Percentiles rank a stretch among this genome's conserved stretches.
Conservation (phyloP, 2,113 vertebrate genomes). For the Tachysurus fulvidraco region DNA sequence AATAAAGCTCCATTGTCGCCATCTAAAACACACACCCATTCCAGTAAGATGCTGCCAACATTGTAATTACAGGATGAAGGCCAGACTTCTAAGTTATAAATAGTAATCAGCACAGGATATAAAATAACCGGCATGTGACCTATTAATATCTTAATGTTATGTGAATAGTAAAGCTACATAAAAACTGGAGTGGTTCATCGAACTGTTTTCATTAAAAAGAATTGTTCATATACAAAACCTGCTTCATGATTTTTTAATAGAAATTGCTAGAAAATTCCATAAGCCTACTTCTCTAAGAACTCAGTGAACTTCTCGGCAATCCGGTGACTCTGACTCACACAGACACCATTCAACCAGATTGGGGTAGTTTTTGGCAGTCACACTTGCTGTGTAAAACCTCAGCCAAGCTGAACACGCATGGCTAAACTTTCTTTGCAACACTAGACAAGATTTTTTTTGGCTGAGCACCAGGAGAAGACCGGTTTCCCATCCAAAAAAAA, state of each 20-base stretch:
- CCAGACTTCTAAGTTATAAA: neutral
- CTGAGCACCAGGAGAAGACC: neutral
- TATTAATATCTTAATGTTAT: neutral
- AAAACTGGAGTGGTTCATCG: neutral
- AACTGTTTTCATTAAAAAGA: neutral
- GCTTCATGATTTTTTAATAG: neutral
- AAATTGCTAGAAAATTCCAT: neutral
- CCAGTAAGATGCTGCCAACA: neutral
- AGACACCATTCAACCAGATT: conserved; percentile 41
- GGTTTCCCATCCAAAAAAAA: neutral
- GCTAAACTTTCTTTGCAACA: conserved; percentile 16
- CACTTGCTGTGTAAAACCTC: conserved; percentile 7
- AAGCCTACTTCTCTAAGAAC: conserved; percentile 19
- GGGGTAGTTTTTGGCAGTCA: conserved; percentile 39
- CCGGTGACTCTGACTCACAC: conserved; percentile 46
- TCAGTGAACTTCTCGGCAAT: conserved; percentile 46
- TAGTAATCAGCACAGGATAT: neutral
- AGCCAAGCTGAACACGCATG: conserved; percentile 5
- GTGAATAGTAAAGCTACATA: neutral
- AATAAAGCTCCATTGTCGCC: neutral
- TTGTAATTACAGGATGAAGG: neutral
- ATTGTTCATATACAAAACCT: neutral
- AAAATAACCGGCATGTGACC: neutral
- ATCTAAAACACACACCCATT: neutral
- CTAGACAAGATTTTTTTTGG: neutral